These are phyloP conservation scores for Cotesia glomerata DNA, from an alignment of 1,140 invertebrate genomes.

Conservation along the genomic window DNA sequence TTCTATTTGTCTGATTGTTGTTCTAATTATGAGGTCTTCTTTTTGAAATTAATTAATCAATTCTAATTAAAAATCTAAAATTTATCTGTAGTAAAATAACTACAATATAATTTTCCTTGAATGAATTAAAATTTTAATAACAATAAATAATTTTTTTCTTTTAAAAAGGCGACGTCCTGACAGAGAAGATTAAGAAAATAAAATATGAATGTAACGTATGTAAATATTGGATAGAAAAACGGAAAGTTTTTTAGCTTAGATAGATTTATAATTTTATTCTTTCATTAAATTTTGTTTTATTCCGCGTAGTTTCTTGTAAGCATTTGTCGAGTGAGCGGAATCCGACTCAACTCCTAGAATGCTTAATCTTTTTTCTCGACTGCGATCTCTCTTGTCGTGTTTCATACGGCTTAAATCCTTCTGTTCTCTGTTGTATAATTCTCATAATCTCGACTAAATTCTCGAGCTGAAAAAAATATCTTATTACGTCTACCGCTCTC, in stretches of 20 bases:
- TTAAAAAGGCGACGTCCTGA: too few species aligned
- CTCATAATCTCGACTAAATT: slow-evolving; percentile 3
- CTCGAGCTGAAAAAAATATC: background rate
- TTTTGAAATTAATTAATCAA: too few species aligned
- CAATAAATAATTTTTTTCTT: too few species aligned
- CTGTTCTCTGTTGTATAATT: slow-evolving; percentile 1
- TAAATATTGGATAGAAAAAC: too few species aligned
- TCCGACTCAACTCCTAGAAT: background rate
- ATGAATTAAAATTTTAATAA: too few species aligned
- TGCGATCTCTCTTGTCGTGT: slow-evolving; percentile 1
- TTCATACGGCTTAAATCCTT: slow-evolving; percentile 8
- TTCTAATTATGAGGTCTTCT: too few species aligned
- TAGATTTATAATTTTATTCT: slow-evolving; percentile 17
- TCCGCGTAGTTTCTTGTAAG: background rate
- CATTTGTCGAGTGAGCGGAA: background rate
- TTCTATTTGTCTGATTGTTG: too few species aligned
- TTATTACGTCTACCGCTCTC: background rate
- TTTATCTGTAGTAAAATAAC: too few species aligned
- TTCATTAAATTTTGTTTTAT: background rate
- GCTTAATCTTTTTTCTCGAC: background rate
- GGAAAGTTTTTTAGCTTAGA: background rate
- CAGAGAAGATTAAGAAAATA: too few species aligned
- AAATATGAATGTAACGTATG: too few species aligned
- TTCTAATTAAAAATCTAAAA: too few species aligned
- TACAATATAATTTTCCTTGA: too few species aligned